A percentile compares a stretch with the other conserved stretches of the same genome.
Conservation (phyloP, 1,140 invertebrate genomes). For the Drosophila melanica region DNA sequence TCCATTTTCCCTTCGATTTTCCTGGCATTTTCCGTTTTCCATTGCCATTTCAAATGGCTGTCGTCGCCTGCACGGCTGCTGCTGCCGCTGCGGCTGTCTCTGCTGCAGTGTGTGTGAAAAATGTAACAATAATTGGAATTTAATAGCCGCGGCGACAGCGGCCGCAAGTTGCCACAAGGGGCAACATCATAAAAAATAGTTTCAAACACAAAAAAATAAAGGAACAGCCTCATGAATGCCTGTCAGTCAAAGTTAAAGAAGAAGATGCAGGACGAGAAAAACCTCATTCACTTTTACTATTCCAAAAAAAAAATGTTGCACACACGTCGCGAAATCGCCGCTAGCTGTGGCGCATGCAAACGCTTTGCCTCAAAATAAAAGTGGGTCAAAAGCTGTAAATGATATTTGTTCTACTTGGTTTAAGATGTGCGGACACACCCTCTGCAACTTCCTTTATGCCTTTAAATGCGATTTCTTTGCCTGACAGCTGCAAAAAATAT, state of each 20-base stretch:
- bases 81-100: background rate
- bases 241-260: background rate
- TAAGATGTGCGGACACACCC: slow-evolving; percentile 59
- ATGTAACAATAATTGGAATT: slow-evolving; percentile 82
- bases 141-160: slow-evolving; percentile 74
- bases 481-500: slow-evolving; percentile 1
- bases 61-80: slow-evolving; percentile 17
- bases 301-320: slow-evolving; percentile 44
- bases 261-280: slow-evolving; percentile 34
- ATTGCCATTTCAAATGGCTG: slow-evolving; percentile 45
- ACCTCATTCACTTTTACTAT: slow-evolving; percentile 80
- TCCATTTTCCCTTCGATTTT: slow-evolving; percentile 52
- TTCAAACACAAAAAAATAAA: background rate
- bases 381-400: slow-evolving; percentile 81
- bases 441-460: slow-evolving; percentile 37
- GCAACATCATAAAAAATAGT: slow-evolving; percentile 45
- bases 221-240: background rate
- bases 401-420: slow-evolving; percentile 82
- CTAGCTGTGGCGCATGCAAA: slow-evolving; percentile 65
- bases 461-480: slow-evolving; percentile 42
- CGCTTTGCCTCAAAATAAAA: slow-evolving; percentile 66
- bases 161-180: slow-evolving; percentile 54
- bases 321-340: slow-evolving; percentile 63
- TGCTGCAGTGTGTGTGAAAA: slow-evolving; percentile 68
- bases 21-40: slow-evolving; percentile 52